Percentiles rank a stretch among this genome's conserved stretches.
phyloP scores from a whole-genome alignment of 2,888 invertebrate species.

The Macaria liturata region DNA sequence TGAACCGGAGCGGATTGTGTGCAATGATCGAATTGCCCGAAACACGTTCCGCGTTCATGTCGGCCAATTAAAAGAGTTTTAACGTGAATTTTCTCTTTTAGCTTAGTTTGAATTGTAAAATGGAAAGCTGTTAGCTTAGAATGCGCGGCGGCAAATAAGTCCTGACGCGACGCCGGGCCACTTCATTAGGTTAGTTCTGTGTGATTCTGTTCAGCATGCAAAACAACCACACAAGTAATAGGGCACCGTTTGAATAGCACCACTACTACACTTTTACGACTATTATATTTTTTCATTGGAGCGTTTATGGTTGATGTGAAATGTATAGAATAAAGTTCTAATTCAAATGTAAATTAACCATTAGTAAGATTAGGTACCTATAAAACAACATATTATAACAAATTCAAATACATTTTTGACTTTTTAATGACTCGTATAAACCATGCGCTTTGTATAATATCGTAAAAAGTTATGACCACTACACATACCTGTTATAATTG shows the following conservation, averaged over 20 bases:
- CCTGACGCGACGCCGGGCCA: constrained; percentile 4
- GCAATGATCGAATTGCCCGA: constrained; percentile 16
- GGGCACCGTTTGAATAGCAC: background rate
- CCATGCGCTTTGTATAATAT: too few species aligned
- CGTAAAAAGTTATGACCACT: too few species aligned
- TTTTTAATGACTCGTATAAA: too few species aligned
- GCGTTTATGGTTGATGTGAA: too few species aligned
- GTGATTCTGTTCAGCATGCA: constrained; percentile 8
- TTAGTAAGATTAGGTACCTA: too few species aligned
- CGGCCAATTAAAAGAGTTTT: constrained; percentile 16
- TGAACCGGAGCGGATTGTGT: constrained; percentile 11
- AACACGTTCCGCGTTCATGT: constrained; percentile 7
- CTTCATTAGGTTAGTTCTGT: constrained; percentile 17
- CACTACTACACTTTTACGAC: too few species aligned
- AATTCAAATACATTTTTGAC: too few species aligned
- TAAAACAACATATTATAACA: too few species aligned
- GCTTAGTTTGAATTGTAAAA: constrained; percentile 7
- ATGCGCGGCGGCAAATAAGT: constrained; percentile 10
- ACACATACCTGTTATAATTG: too few species aligned
- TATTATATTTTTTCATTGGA: too few species aligned
- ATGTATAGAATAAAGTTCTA: too few species aligned
- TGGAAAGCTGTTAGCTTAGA: constrained; percentile 16
- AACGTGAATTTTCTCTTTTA: background rate
- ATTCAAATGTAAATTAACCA: too few species aligned
- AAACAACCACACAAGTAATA: constrained; percentile 6